Percentiles rank a stretch among this genome's conserved stretches.
Evolutionary conservation across 2,113 vertebrate genomes (phyloP).

Genomic region (Pontoporia blainvillei): DNA sequence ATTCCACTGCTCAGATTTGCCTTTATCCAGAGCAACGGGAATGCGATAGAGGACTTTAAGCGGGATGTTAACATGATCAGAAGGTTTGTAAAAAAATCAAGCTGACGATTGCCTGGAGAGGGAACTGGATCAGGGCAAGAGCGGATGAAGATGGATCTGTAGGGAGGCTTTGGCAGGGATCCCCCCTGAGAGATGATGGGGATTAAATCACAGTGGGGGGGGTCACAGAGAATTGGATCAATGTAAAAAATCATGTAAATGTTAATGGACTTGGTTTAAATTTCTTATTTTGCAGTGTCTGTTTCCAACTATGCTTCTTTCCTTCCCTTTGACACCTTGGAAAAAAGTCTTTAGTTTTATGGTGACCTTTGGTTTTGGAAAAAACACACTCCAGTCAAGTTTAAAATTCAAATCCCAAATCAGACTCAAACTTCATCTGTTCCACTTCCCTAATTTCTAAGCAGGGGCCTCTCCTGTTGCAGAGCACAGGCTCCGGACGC

Average conservation of each 20-base stretch:
- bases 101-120: background rate
- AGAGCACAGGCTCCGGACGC: no score
- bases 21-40: background rate
- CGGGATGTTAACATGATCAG: background rate
- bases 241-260: background rate
- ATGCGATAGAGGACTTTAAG: background rate
- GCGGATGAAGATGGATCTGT: background rate
- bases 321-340: background rate
- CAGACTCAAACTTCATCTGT: background rate
- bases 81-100: background rate
- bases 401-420: conserved; percentile 19
- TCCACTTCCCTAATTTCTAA: background rate
- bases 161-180: background rate
- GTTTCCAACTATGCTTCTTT: background rate
- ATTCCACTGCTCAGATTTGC: background rate
- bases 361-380: background rate
- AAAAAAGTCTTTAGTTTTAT: background rate
- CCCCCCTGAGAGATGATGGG: background rate
- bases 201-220: background rate
- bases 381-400: background rate
- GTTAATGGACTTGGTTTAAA: background rate
- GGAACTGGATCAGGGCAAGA: background rate
- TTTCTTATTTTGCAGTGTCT: background rate
- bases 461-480: background rate
- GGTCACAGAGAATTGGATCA: background rate